Conservation (phyloP, 2,888 invertebrate species). For the Steinernema hermaphroditum region DNA sequence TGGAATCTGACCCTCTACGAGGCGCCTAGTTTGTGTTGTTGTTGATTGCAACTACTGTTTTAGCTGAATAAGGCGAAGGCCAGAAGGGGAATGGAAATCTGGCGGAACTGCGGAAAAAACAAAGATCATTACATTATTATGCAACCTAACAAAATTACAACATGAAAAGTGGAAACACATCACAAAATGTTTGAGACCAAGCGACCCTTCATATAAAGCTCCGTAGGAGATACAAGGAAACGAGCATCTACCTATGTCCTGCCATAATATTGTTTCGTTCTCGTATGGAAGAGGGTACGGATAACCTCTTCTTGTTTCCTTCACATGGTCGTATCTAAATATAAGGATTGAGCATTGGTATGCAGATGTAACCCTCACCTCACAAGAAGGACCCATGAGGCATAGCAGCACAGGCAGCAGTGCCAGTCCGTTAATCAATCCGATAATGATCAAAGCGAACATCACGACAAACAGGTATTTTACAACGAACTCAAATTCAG, state of each 20-base stretch:
- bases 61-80: no score
- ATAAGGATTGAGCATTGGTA: neutral
- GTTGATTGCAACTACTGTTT: no score
- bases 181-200: slow-evolving; percentile 24
- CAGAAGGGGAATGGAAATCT: no score
- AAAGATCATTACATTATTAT: neutral
- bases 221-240: slow-evolving; percentile 21
- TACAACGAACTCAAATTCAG: slow-evolving; percentile 79
- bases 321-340: slow-evolving; percentile 46
- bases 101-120: no score
- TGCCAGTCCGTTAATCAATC: slow-evolving; percentile 81
- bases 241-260: slow-evolving; percentile 22
- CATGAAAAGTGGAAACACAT: neutral
- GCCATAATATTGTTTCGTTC: neutral
- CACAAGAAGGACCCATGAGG: slow-evolving; percentile 83
- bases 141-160: slow-evolving; percentile 16
- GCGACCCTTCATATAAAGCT: slow-evolving; percentile 29
- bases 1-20: no score
- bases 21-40: no score
- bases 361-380: slow-evolving; percentile 70
- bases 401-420: slow-evolving; percentile 89
- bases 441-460: slow-evolving; percentile 80
- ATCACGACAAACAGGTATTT: slow-evolving; percentile 86
- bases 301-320: slow-evolving; percentile 32
- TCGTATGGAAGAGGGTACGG: neutral